phyloP scores from a whole-genome alignment of 2,797 vertebrate species.

The Odontamblyopus rebecca region DNA sequence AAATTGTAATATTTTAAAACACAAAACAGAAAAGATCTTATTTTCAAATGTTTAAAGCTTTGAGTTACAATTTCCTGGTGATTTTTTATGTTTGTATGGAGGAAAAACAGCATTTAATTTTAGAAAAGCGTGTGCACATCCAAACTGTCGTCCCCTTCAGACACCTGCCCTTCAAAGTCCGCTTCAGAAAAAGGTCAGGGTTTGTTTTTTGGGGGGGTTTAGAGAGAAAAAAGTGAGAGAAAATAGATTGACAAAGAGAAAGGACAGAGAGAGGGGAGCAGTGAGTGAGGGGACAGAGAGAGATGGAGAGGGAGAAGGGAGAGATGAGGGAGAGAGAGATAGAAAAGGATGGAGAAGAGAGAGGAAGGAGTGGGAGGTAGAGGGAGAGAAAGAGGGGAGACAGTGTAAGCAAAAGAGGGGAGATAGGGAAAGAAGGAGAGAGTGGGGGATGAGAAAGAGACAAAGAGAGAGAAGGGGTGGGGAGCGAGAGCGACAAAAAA shows the following conservation, averaged over 20 bases:
- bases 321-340: neutral
- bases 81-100: neutral
- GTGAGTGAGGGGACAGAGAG: too few relatives aligned
- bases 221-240: neutral
- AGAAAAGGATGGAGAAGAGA: neutral
- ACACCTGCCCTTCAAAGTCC: constrained; percentile 49
- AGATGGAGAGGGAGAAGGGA: too few relatives aligned
- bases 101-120: neutral
- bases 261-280: neutral
- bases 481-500: too few relatives aligned
- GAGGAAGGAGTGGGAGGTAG: neutral
- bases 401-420: too few relatives aligned
- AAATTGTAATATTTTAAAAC: too few relatives aligned
- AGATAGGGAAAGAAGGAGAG: too few relatives aligned
- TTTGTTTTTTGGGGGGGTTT: constrained; percentile 17
- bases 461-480: too few relatives aligned
- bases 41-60: too few relatives aligned
- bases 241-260: too few relatives aligned
- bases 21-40: too few relatives aligned
- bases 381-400: neutral
- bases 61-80: neutral
- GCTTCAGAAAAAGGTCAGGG: constrained; percentile 50
- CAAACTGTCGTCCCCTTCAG: constrained; percentile 1
- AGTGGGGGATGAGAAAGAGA: too few relatives aligned
- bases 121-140: neutral